Conservation (phyloP, 2,113 vertebrate genomes). For the Microcebus lehilahytsara region DNA sequence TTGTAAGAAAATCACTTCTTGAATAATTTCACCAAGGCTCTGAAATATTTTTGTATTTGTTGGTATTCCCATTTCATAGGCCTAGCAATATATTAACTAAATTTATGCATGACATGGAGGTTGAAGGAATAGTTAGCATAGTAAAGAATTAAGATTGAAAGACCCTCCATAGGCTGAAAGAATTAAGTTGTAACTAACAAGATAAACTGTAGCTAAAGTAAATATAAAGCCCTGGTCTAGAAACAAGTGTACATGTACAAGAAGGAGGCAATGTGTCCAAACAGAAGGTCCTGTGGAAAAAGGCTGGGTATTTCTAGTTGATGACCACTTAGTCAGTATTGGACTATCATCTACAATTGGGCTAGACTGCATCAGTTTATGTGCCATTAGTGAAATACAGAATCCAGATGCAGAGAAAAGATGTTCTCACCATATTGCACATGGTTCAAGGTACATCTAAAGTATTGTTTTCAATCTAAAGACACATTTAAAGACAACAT, state of each 20-base stretch:
- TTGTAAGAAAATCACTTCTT: neutral
- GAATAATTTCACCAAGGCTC: neutral
- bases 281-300: neutral
- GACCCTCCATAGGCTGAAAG: neutral
- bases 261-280: neutral
- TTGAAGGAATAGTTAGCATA: neutral
- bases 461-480: neutral
- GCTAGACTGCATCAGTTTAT: neutral
- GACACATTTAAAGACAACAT: neutral
- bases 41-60: neutral
- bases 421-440: neutral
- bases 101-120: neutral
- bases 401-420: neutral
- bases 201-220: neutral
- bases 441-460: neutral
- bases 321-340: neutral
- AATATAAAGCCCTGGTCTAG: neutral
- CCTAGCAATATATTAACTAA: neutral
- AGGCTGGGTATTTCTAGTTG: neutral
- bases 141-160: neutral
- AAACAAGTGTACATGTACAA: neutral
- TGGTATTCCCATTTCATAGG: neutral
- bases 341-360: neutral
- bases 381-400: neutral
- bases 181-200: neutral